Evolutionary conservation across 2,113 vertebrate species (phyloP).

Genomic region (Paradoxurus hermaphroditus): DNA sequence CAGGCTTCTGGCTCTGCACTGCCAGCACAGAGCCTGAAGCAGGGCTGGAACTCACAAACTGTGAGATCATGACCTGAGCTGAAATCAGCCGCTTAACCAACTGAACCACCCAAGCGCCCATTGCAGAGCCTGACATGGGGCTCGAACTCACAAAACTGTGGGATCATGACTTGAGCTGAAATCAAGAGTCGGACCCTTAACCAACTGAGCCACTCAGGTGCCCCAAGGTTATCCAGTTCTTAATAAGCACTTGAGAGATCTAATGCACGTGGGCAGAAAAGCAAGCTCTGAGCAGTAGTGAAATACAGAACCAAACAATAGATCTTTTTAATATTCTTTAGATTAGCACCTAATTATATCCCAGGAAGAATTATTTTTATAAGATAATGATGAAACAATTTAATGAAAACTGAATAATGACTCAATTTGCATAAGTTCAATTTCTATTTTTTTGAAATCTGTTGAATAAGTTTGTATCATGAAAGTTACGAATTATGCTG

Average conservation of each 20-base stretch:
- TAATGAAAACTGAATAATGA: background rate
- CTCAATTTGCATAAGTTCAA: background rate
- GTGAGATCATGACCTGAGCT: too few species aligned
- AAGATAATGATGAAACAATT: background rate
- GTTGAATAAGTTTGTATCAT: background rate
- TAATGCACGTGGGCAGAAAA: background rate
- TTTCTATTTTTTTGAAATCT: background rate
- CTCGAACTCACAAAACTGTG: too few species aligned
- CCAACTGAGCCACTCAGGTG: too few species aligned
- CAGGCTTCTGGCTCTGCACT: too few species aligned
- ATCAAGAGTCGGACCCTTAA: too few species aligned
- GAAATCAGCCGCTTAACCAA: too few species aligned
- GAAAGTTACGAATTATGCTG: constrained; percentile 61
- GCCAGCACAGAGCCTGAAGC: too few species aligned
- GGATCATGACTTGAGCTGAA: too few species aligned
- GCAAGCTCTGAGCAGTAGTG: background rate
- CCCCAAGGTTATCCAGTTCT: background rate
- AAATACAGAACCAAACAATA: background rate
- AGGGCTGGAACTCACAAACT: too few species aligned
- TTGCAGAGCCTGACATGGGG: too few species aligned
- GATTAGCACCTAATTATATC: background rate
- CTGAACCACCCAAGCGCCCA: too few species aligned
- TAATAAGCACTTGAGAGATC: background rate
- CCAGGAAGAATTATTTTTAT: background rate
- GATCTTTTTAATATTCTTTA: background rate